These are phyloP conservation scores for Neolamprologus ventralis DNA, from an alignment of 2,113 vertebrate genomes.

Conservation along the genomic window DNA sequence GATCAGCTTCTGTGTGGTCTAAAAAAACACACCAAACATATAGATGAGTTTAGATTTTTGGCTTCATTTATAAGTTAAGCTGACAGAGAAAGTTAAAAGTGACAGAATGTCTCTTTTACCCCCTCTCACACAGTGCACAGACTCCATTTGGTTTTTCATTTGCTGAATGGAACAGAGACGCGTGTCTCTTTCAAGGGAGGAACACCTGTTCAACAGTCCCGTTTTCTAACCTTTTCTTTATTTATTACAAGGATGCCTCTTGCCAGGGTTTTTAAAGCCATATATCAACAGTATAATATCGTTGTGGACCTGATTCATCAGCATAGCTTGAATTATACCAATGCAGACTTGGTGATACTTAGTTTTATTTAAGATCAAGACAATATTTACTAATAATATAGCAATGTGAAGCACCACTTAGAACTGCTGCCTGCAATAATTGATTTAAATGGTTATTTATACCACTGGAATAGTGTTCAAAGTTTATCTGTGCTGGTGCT, in stretches of 20 bases:
- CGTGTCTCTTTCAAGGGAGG: neutral
- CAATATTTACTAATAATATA: neutral
- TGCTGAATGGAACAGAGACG: neutral
- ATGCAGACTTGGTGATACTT: neutral
- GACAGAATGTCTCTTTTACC: neutral
- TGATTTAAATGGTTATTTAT: neutral
- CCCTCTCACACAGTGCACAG: neutral
- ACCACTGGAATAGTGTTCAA: neutral
- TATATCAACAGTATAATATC: neutral
- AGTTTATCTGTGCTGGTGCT: neutral
- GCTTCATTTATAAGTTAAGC: neutral
- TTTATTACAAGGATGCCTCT: neutral
- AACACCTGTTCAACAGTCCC: neutral
- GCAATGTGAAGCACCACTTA: neutral
- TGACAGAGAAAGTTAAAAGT: neutral
- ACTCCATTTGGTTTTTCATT: neutral
- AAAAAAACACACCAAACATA: neutral
- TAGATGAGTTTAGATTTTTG: neutral
- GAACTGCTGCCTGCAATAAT: neutral
- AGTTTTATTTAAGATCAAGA: neutral
- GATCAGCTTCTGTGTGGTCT: neutral
- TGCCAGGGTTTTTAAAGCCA: neutral
- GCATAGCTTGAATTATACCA: neutral
- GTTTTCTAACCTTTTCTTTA: neutral
- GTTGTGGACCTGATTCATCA: neutral